Base-by-base conservation (phyloP, 2,113 vertebrate species). In the Thamnophis sirtalis region DNA sequence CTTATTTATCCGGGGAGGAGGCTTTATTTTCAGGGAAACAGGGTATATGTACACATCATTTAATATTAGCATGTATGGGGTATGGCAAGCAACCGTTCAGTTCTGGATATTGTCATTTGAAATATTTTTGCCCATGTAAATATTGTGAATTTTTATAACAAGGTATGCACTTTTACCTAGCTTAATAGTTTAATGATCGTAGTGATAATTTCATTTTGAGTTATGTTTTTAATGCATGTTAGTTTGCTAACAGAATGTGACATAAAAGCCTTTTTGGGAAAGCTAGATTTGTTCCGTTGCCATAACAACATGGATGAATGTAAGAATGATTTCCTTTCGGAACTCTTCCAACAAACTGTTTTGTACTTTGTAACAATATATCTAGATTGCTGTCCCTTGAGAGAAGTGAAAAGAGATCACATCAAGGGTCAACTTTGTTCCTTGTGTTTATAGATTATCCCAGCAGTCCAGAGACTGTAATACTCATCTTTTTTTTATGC, bases 311-410 rank as follows among this genome's bases (percentile, higher is more conserved):
- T 86, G 88, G 93, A 91, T 97, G 96, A 94, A 97, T 95, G 96
- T 96, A 96, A 96, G 96, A 97, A 97, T 96, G 93, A 97, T 97
- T 97, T 98, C 96, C 96, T 97, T 97, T 97, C 97, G 96, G 96
- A 98, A 96, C 93, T 94, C 95, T 96, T 96, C 96, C 96, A 97
- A 97, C 97, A 97, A 93, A 95, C 96, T 97, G 95, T 96, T 98
- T 97, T 96, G 96, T 97, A 96, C 93, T 96, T 94, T 96, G 26
- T 97, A 97, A 97, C 0, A 91, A 95, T 97, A 97, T 96, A 89
- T 87, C 91, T 96, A 96, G 95, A 96, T 96, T 97, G 97, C 95
- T 93, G 91, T 97, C 95, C 93, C 96, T 97, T 96, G 95, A 95
- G 96, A 95, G 92, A 96, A 94, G 96, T 97, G 97, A 96, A 95